Evolutionary conservation across 2,797 vertebrate genomes (phyloP).

Genomic region (Amazona ochrocephala): DNA sequence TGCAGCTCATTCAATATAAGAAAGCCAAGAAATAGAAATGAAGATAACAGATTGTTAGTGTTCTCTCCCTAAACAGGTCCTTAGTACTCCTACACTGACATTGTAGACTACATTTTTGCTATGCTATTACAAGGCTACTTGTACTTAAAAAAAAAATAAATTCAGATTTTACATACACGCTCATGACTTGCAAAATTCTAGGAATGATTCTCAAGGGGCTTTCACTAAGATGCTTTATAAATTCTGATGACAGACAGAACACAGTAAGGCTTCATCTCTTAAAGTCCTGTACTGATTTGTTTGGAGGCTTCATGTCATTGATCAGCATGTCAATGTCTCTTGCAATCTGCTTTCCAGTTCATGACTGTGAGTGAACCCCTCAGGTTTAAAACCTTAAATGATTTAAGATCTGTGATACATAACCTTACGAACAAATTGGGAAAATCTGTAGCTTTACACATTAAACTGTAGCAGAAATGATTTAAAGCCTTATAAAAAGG

Average conservation of each 20-base stretch:
- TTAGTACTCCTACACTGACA: background rate
- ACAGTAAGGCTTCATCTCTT: slow-evolving; percentile 39
- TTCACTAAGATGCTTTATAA: slow-evolving; percentile 65
- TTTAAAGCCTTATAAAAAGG: slow-evolving; percentile 54
- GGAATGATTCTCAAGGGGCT: slow-evolving; percentile 61
- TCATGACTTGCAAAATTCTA: slow-evolving; percentile 73
- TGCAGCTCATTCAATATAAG: background rate
- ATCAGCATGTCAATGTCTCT: slow-evolving; percentile 63
- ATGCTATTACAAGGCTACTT: slow-evolving; percentile 27
- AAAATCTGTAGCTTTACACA: slow-evolving; percentile 57
- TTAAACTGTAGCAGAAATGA: slow-evolving; percentile 34
- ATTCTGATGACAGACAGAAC: slow-evolving; percentile 68
- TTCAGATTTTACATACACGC: slow-evolving; percentile 57
- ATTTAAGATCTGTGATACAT: slow-evolving; percentile 47
- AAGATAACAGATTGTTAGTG: background rate
- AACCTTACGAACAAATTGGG: slow-evolving; percentile 43
- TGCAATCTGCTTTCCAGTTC: slow-evolving; percentile 43
- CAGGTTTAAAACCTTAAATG: slow-evolving; percentile 55
- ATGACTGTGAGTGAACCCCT: slow-evolving; percentile 53
- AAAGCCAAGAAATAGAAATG: slow-evolving; percentile 1
- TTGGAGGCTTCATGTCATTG: slow-evolving; percentile 60
- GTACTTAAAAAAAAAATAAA: background rate
- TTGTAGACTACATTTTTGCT: slow-evolving; percentile 8
- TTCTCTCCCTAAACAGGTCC: background rate
- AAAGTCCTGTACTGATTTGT: slow-evolving; percentile 59